These are phyloP conservation scores for Tragelaphus scriptus DNA, from an alignment of 2,113 vertebrate genomes.

Conservation along the genomic window DNA sequence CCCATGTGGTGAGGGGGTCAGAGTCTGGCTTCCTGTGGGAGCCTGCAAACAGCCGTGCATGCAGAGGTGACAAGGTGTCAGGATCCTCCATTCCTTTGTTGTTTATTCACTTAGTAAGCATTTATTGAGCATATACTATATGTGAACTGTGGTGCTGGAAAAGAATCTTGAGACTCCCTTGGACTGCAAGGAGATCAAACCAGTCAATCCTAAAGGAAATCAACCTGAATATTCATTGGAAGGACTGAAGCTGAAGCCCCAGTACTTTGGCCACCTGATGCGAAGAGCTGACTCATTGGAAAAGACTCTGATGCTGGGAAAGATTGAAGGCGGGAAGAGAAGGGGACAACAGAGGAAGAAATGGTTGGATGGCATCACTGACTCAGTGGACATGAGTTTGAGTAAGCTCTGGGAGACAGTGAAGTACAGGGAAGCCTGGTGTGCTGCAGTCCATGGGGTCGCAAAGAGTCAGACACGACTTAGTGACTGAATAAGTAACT, in stretches of 20 bases:
- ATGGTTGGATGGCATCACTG: background rate
- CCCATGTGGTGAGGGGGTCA: rapidly evolving
- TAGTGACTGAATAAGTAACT: too few species aligned
- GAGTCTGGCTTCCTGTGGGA: too few species aligned
- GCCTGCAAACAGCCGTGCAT: background rate
- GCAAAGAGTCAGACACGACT: background rate
- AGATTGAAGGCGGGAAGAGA: background rate
- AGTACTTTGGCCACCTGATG: background rate
- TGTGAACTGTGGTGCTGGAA: background rate
- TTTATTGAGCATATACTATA: background rate
- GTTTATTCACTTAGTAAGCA: background rate
- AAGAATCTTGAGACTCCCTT: background rate
- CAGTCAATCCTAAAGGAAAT: background rate
- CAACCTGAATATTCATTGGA: background rate
- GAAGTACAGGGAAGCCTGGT: background rate
- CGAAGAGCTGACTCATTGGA: background rate
- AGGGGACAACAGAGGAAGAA: background rate
- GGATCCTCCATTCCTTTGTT: background rate
- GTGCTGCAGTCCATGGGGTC: background rate
- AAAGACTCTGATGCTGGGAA: background rate
- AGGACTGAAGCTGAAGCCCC: background rate
- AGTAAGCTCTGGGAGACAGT: background rate
- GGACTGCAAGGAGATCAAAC: background rate
- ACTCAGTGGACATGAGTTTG: background rate
- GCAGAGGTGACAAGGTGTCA: background rate